Evolutionary conservation across 2,797 vertebrate genomes (phyloP), one percentile per base, ranked within the genome.

Genomic region (Petrocephalus sullivani): DNA sequence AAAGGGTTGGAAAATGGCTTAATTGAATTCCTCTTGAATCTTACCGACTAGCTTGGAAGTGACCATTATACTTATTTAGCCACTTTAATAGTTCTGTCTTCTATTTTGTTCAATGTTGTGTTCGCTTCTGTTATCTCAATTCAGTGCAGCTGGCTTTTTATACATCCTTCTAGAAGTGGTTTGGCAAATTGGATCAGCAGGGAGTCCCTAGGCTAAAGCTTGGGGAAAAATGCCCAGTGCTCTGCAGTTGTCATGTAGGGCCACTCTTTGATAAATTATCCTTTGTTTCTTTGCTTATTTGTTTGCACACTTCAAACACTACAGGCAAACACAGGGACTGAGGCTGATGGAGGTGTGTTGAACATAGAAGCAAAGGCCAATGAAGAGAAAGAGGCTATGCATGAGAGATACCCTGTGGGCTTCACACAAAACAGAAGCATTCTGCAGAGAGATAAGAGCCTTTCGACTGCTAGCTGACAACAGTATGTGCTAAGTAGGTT

Each of bases 101-200:
- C 75, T 81, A 81, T 81, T 81, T 49, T 49, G 75, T 81, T 81
- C 75, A 9, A 49, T 81, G 75, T 49, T 46, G 41, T 81, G 37
- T 49, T 81, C 75, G 16, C 41, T 16, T 81, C 16, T 81, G 37
- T 81, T 81, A 81, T 81, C 37, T 81, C 41, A 49, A 33, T 81
- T 81, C 41, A 49, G 75, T 49, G 75, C 41, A 49, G 75, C 41
- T 49, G 75, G 41, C 75, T 49, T 49, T 81, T 81, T 81, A 81
- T 81, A 9, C 75, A 81, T 49, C 41, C 67, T 81, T 81, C 75
- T 46, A 81, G 75, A 49, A 21, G 41, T 81, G 75, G 75, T 81
- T 81, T 81, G 75, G 75, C 75, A 81, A 81, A 81, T 81, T 81
- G 75, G 75, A 81, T 49, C 75, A 81, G 75, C 75, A 81, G 75